Evolutionary conservation across 2,797 vertebrate species (phyloP).

Genomic region (Chanos chanos): DNA sequence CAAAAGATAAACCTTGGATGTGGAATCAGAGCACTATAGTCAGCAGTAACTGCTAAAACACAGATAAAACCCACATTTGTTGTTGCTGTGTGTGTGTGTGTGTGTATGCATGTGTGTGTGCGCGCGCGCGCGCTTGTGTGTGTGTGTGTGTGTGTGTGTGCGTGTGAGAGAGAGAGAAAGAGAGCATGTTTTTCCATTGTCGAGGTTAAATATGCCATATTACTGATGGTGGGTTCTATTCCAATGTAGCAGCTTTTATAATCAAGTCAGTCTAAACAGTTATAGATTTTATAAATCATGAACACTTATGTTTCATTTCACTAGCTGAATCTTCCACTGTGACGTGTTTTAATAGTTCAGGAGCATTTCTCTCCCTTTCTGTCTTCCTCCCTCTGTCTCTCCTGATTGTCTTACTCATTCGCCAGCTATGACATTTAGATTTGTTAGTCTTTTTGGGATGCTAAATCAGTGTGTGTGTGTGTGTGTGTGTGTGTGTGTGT

Average conservation of each 20-base stretch:
- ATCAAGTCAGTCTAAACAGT: too few species aligned
- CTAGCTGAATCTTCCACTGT: too few species aligned
- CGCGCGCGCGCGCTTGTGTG: too few species aligned
- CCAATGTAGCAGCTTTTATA: too few species aligned
- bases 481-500: slow-evolving; percentile 12
- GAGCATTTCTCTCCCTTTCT: slow-evolving; percentile 12
- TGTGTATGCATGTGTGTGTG: too few species aligned
- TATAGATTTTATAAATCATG: too few species aligned
- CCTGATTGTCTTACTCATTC: slow-evolving; percentile 5
- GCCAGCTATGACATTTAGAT: slow-evolving; percentile 4
- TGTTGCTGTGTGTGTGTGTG: too few species aligned
- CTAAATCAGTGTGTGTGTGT: not conserved
- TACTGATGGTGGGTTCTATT: too few species aligned
- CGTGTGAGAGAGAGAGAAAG: too few species aligned
- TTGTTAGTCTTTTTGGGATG: slow-evolving; percentile 18
- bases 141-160: too few species aligned
- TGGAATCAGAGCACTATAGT: slow-evolving; percentile 49
- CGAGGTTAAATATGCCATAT: too few species aligned
- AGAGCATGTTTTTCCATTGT: too few species aligned
- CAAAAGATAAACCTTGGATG: slow-evolving; percentile 56
- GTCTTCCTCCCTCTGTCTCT: slow-evolving; percentile 1
- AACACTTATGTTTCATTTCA: slow-evolving; percentile 2
- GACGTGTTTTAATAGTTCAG: slow-evolving; percentile 19
- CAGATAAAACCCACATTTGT: slow-evolving; percentile 33
- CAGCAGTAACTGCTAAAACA: slow-evolving; percentile 52